Evolutionary conservation across 2,888 invertebrate genomes (phyloP).

Genomic region (Archaeoteleia sp.): DNA sequence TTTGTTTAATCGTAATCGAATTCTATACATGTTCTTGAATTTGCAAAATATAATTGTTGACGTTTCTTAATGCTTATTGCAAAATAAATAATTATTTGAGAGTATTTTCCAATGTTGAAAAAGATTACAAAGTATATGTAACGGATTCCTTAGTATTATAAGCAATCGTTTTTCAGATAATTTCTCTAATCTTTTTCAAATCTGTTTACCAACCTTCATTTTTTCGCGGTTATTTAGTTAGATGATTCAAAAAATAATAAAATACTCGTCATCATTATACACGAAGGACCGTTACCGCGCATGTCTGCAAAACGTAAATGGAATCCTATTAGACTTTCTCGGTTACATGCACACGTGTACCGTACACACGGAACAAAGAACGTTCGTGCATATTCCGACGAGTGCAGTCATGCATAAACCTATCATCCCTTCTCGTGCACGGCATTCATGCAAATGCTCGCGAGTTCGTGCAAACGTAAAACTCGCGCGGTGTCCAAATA

Average conservation of each 20-base stretch:
- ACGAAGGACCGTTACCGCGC: conserved; percentile 43
- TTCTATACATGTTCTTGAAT: too few species aligned
- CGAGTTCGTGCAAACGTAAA: conserved; percentile 33
- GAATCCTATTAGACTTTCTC: conserved; percentile 50
- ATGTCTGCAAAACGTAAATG: conserved; percentile 42
- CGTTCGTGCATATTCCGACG: conserved; percentile 46
- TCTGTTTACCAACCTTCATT: conserved; percentile 12
- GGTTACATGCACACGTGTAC: conserved; percentile 45
- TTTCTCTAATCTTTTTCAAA: too few species aligned
- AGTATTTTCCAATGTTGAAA: too few species aligned
- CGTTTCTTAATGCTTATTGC: too few species aligned
- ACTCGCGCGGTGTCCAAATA: conserved; percentile 37
- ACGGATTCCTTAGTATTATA: too few species aligned
- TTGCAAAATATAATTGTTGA: too few species aligned
- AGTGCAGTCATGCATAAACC: conserved; percentile 51
- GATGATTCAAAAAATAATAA: conserved; percentile 18
- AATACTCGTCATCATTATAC: conserved; percentile 40
- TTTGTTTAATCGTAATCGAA: too few species aligned
- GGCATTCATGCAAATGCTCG: conserved; percentile 47
- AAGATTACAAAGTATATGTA: too few species aligned
- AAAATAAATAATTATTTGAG: too few species aligned
- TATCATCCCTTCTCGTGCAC: conserved; percentile 50
- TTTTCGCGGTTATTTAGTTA: not conserved
- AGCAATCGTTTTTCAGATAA: too few species aligned
- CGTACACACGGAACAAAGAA: conserved; percentile 41